phyloP scores from a whole-genome alignment of 2,888 invertebrate genomes.

The Micropterix aruncella region DNA sequence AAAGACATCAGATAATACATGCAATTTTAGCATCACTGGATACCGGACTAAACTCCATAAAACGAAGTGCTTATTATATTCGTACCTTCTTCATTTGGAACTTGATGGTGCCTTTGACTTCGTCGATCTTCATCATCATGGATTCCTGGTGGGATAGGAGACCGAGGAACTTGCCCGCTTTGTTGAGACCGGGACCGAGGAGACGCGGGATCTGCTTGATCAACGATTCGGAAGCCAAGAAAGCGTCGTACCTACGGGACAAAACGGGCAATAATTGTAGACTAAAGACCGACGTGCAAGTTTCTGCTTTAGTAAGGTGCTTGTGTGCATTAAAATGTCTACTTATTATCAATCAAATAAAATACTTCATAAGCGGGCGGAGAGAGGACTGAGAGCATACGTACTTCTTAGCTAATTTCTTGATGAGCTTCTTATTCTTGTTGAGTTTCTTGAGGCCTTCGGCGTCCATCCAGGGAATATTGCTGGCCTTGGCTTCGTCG shows the following conservation, averaged over 20 bases:
- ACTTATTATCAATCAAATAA: constrained; percentile 3
- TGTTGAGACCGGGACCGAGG: constrained; percentile 96
- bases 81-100: constrained; percentile 99
- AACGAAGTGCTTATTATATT: too few relatives aligned
- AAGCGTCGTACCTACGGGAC: constrained; percentile 72
- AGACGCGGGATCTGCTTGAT: constrained; percentile 99
- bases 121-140: constrained; percentile 92
- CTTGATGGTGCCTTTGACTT: constrained; percentile 98
- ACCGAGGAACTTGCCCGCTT: constrained; percentile 99
- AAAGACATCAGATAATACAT: too few relatives aligned
- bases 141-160: constrained; percentile 94
- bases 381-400: constrained; percentile 14
- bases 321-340: too few relatives aligned
- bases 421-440: constrained; percentile 99
- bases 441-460: constrained; percentile 98
- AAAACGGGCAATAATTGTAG: too few relatives aligned
- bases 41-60: too few relatives aligned
- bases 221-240: constrained; percentile 95
- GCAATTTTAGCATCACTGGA: too few relatives aligned
- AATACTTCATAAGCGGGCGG: too few relatives aligned
- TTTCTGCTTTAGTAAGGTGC: too few relatives aligned
- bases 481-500: constrained; percentile 89
- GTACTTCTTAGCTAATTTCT: constrained; percentile 81
- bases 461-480: constrained; percentile 93
- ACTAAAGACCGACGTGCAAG: too few relatives aligned